These are phyloP conservation scores for Elachura formosa DNA, from an alignment of 2,113 vertebrate genomes.

Conservation along the genomic window DNA sequence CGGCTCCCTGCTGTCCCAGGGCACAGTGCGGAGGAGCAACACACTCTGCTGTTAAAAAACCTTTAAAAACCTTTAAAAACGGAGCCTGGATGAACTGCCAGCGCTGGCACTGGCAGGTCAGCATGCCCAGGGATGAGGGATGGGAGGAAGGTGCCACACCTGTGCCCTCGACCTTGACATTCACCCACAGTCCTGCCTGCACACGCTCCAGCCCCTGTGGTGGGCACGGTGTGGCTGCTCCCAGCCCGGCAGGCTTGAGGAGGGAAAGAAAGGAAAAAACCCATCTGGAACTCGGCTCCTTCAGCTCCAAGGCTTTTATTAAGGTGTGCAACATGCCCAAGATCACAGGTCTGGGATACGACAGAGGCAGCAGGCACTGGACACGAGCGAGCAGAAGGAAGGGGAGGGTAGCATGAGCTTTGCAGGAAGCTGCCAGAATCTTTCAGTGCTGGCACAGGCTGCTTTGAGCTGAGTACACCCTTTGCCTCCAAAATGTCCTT, in stretches of 20 bases:
- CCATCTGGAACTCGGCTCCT: not conserved
- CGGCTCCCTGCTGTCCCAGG: not conserved
- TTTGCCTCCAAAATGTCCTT: not conserved
- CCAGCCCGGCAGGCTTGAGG: not conserved
- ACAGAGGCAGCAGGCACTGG: not conserved
- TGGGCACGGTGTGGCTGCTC: fast-evolving
- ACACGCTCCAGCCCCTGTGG: fast-evolving
- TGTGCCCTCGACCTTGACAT: fast-evolving
- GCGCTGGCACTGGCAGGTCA: not conserved
- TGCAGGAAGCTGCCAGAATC: not conserved
- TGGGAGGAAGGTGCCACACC: not conserved
- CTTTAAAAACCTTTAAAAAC: not conserved
- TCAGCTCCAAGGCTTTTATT: conserved; percentile 32
- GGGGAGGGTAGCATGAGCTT: fast-evolving
- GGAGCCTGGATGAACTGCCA: fast-evolving
- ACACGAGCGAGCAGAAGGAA: not conserved
- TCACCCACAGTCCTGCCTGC: fast-evolving
- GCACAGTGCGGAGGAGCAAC: not conserved
- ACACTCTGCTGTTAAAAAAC: fast-evolving
- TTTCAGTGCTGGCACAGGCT: not conserved
- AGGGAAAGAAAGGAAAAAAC: not conserved
- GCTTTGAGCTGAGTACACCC: fast-evolving
- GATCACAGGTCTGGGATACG: not conserved
- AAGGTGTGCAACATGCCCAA: not conserved
- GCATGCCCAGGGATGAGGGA: not conserved